A percentile compares a stretch with the other conserved stretches of the same genome.
Evolutionary conservation across 1,140 invertebrate genomes (phyloP).

Genomic region (Leptopilina boulardi): DNA sequence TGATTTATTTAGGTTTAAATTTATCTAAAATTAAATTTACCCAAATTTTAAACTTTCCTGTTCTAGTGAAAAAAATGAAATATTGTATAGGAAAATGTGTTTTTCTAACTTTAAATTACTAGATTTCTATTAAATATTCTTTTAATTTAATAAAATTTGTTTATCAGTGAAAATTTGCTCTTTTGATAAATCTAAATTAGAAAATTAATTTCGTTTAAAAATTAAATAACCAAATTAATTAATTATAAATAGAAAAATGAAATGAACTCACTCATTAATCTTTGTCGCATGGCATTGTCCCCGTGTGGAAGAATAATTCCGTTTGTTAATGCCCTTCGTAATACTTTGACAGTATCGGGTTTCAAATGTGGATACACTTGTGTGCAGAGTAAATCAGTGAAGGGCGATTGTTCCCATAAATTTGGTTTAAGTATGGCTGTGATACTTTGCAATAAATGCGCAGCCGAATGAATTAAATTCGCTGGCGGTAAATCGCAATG

Average conservation of each 20-base stretch:
- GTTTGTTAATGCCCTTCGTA: slow-evolving; percentile 68
- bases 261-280: slow-evolving; percentile 60
- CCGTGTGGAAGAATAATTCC: slow-evolving; percentile 67
- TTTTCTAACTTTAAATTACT: no score
- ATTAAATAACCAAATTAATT: not conserved
- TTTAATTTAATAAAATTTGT: no score
- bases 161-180: no score
- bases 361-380: slow-evolving; percentile 73
- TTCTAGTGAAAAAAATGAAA: no score
- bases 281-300: slow-evolving; percentile 60
- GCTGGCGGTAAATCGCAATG: slow-evolving; percentile 63
- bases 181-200: no score
- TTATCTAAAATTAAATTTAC: no score
- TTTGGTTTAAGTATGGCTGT: slow-evolving; percentile 78
- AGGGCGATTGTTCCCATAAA: slow-evolving; percentile 74
- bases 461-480: slow-evolving; percentile 79
- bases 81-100: no score
- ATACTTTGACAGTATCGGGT: slow-evolving; percentile 69
- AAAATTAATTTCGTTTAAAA: no score
- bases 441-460: slow-evolving; percentile 79
- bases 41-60: no score
- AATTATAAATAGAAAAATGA: not conserved
- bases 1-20: no score
- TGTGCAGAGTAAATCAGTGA: slow-evolving; percentile 74
- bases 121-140: no score